Evolutionary conservation across 2,113 vertebrate genomes (phyloP), one percentile per base, ranked within the genome.

Genomic region (Pseudolaguvia tuberculata): DNA sequence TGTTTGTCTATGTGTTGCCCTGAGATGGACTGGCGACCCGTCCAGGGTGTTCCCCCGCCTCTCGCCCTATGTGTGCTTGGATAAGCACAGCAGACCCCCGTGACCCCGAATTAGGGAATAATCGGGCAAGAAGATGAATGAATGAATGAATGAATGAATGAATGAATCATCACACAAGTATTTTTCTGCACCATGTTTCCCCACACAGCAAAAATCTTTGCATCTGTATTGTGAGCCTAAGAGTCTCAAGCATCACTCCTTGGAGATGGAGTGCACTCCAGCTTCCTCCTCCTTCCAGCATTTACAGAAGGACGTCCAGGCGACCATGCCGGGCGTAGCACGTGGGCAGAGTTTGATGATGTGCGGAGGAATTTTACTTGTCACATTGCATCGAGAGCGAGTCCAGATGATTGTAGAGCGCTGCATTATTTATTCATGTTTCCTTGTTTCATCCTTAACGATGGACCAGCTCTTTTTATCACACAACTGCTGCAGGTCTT

Each of bases 251-350:
- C 57, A 63, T 56, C 70, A 73, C 48, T 75, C 72, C 23, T 68
- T 9, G 11, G 73, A 70, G 70, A 39, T 66, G 21, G 47, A 72
- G 42, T 56, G 42, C 73, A 61, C 77, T 77, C 7, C 63, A 67
- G 56, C 39, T 9, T 42, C 39, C 4, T 42, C 31, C 73, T 66
- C 73, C 68, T 61, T 20, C 67, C 31, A 63, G 67, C 73, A 68
- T 82, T 80, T 72, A 80, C 70, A 42, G 66, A 57, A 76, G 69
- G 65, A 76, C 75, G 79, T 73, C 68, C 45, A 27, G 29, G n/a
- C 31, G 15, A 51, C 48, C n/a, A 31, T 25, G 45, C 31, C 21
- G 9, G 25, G 35, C 45, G 50, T 9, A 20, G 47, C 45, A 59
- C 62, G 59, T 52, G 29, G 47, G 48, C 48, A 48, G 63, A 0